These are phyloP conservation scores for Drosophila grimshawi DNA, from an alignment of 1,140 invertebrate genomes.

Conservation along the genomic window DNA sequence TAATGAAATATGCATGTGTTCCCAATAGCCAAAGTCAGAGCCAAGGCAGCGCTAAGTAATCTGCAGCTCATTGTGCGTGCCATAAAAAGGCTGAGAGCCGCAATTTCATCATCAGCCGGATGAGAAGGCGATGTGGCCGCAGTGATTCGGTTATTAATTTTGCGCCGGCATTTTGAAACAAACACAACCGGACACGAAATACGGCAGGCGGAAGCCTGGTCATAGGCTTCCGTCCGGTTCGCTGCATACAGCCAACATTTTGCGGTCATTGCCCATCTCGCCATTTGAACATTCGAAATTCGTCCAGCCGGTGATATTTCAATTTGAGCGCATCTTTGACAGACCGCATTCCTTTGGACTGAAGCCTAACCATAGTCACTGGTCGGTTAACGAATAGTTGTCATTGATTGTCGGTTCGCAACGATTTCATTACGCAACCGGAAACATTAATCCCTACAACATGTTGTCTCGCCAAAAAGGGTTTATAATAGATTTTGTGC, in stretches of 20 bases:
- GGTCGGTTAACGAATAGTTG: constrained; percentile 15
- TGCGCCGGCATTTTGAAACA: constrained; percentile 41
- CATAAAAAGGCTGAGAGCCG: constrained; percentile 47
- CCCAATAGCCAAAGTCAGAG: constrained; percentile 22
- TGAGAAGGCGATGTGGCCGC: constrained; percentile 1
- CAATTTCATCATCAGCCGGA: constrained; percentile 43
- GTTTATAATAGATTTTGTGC: neutral
- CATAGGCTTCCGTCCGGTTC: constrained; percentile 70
- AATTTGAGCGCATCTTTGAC: constrained; percentile 52
- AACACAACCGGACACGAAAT: constrained; percentile 49
- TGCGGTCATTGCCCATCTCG: constrained; percentile 51
- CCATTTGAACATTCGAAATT: constrained; percentile 55
- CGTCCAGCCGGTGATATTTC: constrained; percentile 58
- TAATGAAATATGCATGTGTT: constrained; percentile 76
- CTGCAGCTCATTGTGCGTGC: constrained; percentile 49
- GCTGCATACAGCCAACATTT: constrained; percentile 70
- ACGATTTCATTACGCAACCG: constrained; percentile 40
- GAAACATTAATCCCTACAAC: constrained; percentile 21
- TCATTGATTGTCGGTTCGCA: constrained; percentile 27
- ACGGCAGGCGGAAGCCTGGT: constrained; percentile 68
- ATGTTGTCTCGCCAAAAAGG: constrained; percentile 7
- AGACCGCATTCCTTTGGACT: constrained; percentile 35
- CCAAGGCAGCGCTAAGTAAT: constrained; percentile 7
- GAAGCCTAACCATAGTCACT: constrained; percentile 8
- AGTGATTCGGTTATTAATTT: constrained; percentile 39